Percentiles rank a stretch among this genome's conserved stretches.
phyloP scores from a whole-genome alignment of 2,888 invertebrate species.

The Amiota mariae region DNA sequence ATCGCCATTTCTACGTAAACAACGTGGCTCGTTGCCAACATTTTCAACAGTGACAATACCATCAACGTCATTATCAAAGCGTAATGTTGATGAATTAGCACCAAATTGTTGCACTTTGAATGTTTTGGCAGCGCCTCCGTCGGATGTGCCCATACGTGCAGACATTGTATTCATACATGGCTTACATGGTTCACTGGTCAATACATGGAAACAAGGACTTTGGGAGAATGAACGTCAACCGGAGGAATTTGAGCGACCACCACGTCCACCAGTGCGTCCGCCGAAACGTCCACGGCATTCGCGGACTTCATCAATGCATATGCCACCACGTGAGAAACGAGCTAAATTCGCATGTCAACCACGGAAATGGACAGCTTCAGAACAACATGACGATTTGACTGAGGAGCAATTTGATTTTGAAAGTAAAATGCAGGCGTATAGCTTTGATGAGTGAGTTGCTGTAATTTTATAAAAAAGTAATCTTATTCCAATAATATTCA shows the following conservation, averaged over 20 bases:
- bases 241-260: slow-evolving; percentile 71
- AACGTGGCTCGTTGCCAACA: slow-evolving; percentile 41
- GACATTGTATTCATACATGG: slow-evolving; percentile 90
- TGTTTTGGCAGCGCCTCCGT: slow-evolving; percentile 70
- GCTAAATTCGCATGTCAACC: slow-evolving; percentile 58
- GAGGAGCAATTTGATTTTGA: slow-evolving; percentile 34
- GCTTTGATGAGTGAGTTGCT: slow-evolving; percentile 10
- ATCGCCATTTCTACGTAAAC: slow-evolving; percentile 49
- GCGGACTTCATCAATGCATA: slow-evolving; percentile 61
- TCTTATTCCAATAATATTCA: neutral
- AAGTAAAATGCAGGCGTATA: slow-evolving; percentile 41
- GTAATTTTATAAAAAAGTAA: neutral
- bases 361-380: slow-evolving; percentile 39
- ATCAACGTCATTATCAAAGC: no score
- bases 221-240: slow-evolving; percentile 75
- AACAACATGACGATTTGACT: slow-evolving; percentile 39
- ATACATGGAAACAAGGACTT: slow-evolving; percentile 88
- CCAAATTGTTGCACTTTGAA: slow-evolving; percentile 70
- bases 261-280: slow-evolving; percentile 70
- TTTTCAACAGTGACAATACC: slow-evolving; percentile 31
- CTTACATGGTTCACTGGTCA: slow-evolving; percentile 79
- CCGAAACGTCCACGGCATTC: slow-evolving; percentile 71
- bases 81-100: slow-evolving; percentile 44
- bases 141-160: slow-evolving; percentile 72
- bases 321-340: slow-evolving; percentile 68